Evolutionary conservation across 1,140 invertebrate species (phyloP), one percentile per base, ranked within the genome.

Genomic region (Drosophila melanica): DNA sequence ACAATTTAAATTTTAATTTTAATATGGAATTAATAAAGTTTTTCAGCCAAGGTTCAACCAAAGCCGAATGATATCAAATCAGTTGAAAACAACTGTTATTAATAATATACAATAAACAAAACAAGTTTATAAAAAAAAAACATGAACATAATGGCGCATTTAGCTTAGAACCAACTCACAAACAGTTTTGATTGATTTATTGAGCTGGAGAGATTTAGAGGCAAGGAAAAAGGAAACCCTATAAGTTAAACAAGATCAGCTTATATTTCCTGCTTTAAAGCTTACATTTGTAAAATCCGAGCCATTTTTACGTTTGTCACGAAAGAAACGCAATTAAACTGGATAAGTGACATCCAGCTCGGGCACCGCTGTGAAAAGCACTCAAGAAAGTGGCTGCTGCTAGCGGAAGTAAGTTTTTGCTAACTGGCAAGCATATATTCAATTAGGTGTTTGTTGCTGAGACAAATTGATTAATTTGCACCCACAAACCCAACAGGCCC

Each of bases 401-500:
- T 75, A 82, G 79, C 82, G 82, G 82, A 86, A 86, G 82, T 86
- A 77, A 86, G 67, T 73, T 76, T 75, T 70, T 77, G 62, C 76
- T 54, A 58, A 41, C 59, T 68, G 48, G 41, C 41, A 14, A 74
- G 35, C 59, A 77, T 48, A 81, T 79, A 86, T 86, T 89, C 65
- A 86, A 86, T 86, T 89, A 86, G 72, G 33, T 87, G 65, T 66
- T 86, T 89, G 59, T 76, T 67, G 51, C 73, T 51, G 37, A 80
- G 76, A 89, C 77, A 84, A 84, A 84, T 71, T 89, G 73, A 89
- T 87, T 84, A 84, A 86, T 89, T 84, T 79, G 77, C 58, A 16
- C 20, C 41, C 18, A 45, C 47, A 48, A 66, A 48, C 45, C 57
- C 44, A 50, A 65, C 50, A 37, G 47, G 48, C 59, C 37, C 50